Percentiles rank a stretch among this genome's conserved stretches.
These are phyloP conservation scores for Thyatira batis DNA, from an alignment of 2,888 invertebrate species.

Conservation along the genomic window DNA sequence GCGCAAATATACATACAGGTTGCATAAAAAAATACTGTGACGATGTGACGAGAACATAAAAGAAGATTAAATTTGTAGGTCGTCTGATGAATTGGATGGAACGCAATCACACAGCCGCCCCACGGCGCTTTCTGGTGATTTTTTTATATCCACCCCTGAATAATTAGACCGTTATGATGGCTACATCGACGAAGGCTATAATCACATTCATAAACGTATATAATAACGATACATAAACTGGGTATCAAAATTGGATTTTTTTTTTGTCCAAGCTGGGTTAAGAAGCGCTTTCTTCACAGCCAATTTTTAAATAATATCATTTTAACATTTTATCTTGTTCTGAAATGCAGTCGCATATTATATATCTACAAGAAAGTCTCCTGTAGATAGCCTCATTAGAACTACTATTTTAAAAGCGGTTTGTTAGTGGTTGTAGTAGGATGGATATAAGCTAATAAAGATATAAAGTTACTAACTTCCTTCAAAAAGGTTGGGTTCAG, in stretches of 20 bases:
- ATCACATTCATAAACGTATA: not conserved
- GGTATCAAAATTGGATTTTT: no score
- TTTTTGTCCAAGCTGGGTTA: no score
- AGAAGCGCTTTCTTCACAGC: no score
- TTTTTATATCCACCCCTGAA: not conserved
- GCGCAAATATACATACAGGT: not conserved
- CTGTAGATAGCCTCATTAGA: no score
- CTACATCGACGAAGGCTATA: not conserved
- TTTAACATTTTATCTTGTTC: no score
- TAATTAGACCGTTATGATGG: not conserved
- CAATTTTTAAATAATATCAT: no score
- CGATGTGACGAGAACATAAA: slow-evolving; percentile 23
- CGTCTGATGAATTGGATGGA: slow-evolving; percentile 26
- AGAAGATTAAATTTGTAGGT: slow-evolving; percentile 26
- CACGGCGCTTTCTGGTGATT: slow-evolving; percentile 2
- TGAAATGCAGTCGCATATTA: no score
- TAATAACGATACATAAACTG: no score
- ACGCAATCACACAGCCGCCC: slow-evolving; percentile 19
- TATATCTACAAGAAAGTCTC: no score
- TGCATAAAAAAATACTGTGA: slow-evolving; percentile 16
- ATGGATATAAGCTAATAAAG: not conserved
- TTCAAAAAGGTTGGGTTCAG: slow-evolving; percentile 80
- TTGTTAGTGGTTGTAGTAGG: no score
- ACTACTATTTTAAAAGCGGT: no score
- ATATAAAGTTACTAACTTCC: slow-evolving; percentile 56